These are phyloP conservation scores for Pteria penguin DNA, from an alignment of 2,888 invertebrate species.

Conservation along the genomic window DNA sequence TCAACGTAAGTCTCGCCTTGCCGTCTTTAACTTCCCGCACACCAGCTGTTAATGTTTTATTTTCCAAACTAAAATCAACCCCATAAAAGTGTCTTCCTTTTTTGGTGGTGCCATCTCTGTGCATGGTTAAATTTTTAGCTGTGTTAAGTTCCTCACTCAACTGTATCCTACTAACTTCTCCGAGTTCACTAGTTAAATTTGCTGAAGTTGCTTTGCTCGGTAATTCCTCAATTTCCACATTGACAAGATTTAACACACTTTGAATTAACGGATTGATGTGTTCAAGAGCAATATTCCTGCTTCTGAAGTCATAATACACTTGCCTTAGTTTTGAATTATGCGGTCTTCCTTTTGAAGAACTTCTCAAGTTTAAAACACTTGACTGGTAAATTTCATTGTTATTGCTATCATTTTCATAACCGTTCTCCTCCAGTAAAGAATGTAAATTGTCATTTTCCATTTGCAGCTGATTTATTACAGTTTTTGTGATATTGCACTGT, in stretches of 20 bases:
- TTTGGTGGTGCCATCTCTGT: slow-evolving; percentile 15
- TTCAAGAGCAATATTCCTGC: neutral
- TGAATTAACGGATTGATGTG: neutral
- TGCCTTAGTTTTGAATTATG: neutral
- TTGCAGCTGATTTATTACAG: neutral
- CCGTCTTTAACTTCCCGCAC: slow-evolving; percentile 14
- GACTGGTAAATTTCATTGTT: neutral
- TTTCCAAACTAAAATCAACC: neutral
- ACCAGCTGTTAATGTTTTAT: slow-evolving; percentile 7
- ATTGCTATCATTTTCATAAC: neutral
- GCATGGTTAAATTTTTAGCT: neutral
- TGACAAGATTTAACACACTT: neutral
- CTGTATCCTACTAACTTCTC: neutral
- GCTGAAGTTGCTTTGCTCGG: neutral
- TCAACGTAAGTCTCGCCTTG: slow-evolving; percentile 9
- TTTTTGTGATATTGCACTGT: neutral
- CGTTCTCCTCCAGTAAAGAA: neutral
- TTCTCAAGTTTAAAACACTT: too few relatives aligned
- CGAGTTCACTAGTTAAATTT: neutral
- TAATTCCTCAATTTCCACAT: neutral
- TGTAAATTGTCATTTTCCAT: neutral
- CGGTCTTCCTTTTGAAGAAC: neutral
- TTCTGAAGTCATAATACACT: neutral
- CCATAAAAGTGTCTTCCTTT: slow-evolving; percentile 17
- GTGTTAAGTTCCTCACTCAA: neutral